Base-by-base conservation (phyloP, 2,888 invertebrate genomes). In the Eupithecia centaureata region DNA sequence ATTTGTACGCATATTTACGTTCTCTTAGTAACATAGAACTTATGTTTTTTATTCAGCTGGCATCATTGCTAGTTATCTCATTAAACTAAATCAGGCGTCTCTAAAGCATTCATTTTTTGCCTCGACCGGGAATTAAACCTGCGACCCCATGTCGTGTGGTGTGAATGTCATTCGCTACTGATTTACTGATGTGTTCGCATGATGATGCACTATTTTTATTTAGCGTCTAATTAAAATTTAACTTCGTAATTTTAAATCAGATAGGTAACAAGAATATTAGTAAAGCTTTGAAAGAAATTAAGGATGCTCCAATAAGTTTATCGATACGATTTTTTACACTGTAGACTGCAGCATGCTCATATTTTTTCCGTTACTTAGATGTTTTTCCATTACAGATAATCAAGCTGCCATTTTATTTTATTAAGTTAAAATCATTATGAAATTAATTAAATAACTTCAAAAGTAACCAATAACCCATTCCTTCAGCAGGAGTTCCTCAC, bases 161-260 rank as follows among this genome's bases (percentile, higher is more conserved):
- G 13, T 61, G 28, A 61, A 57, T 64, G 63, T 57, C 64, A 64
- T 35, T 63, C 28, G 56, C 57, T 60, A 67, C 67, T 57, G 68
- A 64, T 61, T 10, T 51, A 68, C 54, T n/a, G n/a, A n/a, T n/a
- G n/a, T n/a, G 63, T 42, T 12, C 12, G 13, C 5, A 15, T 67
- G 67, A 67, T 22, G 32, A 0, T 27, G 67, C 67, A 60, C 3
- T 54, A 60, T 61, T 66, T 47, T 47, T 18, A 47, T 47, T 47
- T 7, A 22, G 12, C 47, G 47, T 47, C 22, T 22, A 22, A 22
- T 47, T 18, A 47, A 47, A 47, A 22, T 22, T 47, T 47, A 22
- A 47, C 0, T 18, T 22, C 0, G 22, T 22, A 4, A 12, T 22
- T 47, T 47, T 22, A 22, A 22, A 47, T 22, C 47, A 12, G 18